Conservation (phyloP, 2,113 vertebrate genomes). For the Hippocampus guttulatus region DNA sequence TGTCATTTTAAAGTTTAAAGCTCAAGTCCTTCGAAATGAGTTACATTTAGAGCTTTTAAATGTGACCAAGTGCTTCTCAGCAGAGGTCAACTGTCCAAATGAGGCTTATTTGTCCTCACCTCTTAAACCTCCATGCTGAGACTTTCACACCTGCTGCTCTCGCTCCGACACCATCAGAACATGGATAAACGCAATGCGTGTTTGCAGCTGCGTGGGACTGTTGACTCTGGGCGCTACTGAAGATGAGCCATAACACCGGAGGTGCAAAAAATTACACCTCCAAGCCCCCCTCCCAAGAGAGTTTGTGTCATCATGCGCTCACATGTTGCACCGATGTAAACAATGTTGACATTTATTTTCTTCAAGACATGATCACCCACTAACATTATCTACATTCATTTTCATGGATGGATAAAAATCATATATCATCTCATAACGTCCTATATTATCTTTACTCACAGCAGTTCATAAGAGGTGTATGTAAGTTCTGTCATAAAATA, state of each 20-base stretch:
- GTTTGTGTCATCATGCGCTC: slow-evolving; percentile 21
- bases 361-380: no score
- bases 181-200: slow-evolving; percentile 50
- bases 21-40: background rate
- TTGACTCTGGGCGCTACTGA: slow-evolving; percentile 29
- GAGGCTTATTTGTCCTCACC: background rate
- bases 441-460: no score
- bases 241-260: slow-evolving; percentile 10
- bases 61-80: background rate
- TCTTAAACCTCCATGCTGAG: slow-evolving; percentile 10
- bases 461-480: background rate
- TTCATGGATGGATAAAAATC: background rate
- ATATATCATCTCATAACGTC: background rate
- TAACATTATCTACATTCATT: background rate
- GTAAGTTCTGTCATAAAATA: background rate
- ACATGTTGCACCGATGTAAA: no score
- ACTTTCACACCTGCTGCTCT: slow-evolving; percentile 42
- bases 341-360: no score
- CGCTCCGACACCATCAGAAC: slow-evolving; percentile 32
- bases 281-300: slow-evolving; percentile 9
- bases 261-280: slow-evolving; percentile 51
- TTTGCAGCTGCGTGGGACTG: slow-evolving; percentile 61
- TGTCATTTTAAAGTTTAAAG: background rate
- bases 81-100: background rate
- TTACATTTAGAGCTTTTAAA: background rate